These are phyloP conservation scores for Episyrphus balteatus DNA, from an alignment of 1,140 invertebrate genomes.

Conservation along the genomic window DNA sequence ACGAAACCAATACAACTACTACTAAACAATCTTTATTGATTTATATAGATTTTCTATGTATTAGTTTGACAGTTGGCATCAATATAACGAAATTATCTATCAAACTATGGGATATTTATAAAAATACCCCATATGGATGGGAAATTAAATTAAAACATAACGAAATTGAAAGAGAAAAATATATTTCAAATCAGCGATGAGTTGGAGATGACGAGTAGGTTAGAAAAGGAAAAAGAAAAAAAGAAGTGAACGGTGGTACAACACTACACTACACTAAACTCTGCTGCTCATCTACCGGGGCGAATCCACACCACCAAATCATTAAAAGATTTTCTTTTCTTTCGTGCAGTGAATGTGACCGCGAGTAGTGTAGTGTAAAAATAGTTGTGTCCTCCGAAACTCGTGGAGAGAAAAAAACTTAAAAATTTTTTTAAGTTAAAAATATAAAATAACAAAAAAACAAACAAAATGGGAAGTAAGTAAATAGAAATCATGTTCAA, in stretches of 20 bases:
- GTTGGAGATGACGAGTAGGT: too few relatives aligned
- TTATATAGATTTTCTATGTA: too few relatives aligned
- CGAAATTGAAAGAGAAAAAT: too few relatives aligned
- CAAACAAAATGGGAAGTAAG: conserved; percentile 37
- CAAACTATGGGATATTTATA: too few relatives aligned
- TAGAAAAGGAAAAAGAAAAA: neutral
- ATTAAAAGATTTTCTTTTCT: too few relatives aligned
- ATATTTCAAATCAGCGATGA: too few relatives aligned
- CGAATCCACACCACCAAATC: neutral
- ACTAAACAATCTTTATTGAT: too few relatives aligned
- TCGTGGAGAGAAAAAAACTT: neutral
- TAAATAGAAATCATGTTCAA: conserved; percentile 10
- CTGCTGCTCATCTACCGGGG: neutral
- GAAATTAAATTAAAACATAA: too few relatives aligned
- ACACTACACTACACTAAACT: neutral
- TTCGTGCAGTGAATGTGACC: neutral
- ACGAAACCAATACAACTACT: neutral
- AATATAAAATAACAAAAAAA: conserved; percentile 3
- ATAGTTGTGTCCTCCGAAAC: neutral
- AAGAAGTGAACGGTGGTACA: neutral
- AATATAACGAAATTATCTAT: too few relatives aligned
- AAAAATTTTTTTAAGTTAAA: conserved; percentile 3
- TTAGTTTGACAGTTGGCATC: too few relatives aligned
- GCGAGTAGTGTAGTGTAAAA: neutral
- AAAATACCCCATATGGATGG: too few relatives aligned